A percentile compares a stretch with the other conserved stretches of the same genome.
phyloP scores from a whole-genome alignment of 2,888 invertebrate species.

The Ctena decussata region DNA sequence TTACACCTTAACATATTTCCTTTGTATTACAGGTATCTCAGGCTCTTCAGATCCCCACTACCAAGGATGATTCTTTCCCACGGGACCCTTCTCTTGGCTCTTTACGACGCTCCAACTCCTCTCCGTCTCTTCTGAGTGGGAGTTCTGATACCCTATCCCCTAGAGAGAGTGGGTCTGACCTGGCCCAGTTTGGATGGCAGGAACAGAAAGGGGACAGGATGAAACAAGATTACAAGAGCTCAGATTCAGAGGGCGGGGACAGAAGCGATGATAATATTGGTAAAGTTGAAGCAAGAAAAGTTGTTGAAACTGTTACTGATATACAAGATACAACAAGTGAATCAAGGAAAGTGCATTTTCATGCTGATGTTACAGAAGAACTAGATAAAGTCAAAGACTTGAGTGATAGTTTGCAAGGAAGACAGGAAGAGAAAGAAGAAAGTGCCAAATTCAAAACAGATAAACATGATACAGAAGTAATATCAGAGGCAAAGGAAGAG shows the following conservation, averaged over 20 bases:
- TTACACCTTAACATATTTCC: too few species aligned
- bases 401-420: neutral
- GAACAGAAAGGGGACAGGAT: slow-evolving; percentile 26
- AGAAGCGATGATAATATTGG: slow-evolving; percentile 11
- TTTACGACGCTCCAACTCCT: slow-evolving; percentile 70
- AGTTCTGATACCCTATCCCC: slow-evolving; percentile 67
- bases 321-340: neutral
- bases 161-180: slow-evolving; percentile 67
- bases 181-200: slow-evolving; percentile 53
- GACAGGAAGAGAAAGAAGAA: neutral
- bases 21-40: slow-evolving; percentile 51
- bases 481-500: neutral
- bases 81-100: slow-evolving; percentile 36
- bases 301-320: neutral
- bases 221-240: slow-evolving; percentile 14
- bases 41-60: slow-evolving; percentile 52
- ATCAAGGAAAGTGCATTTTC: neutral
- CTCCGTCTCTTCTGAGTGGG: slow-evolving; percentile 76
- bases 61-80: slow-evolving; percentile 35
- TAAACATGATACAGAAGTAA: neutral
- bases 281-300: neutral
- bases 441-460: neutral
- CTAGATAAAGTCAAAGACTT: neutral
- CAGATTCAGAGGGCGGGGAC: slow-evolving; percentile 4
- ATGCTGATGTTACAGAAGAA: neutral